Evolutionary conservation across 2,888 invertebrate genomes (phyloP).

Genomic region (Pseudococcus viburni): DNA sequence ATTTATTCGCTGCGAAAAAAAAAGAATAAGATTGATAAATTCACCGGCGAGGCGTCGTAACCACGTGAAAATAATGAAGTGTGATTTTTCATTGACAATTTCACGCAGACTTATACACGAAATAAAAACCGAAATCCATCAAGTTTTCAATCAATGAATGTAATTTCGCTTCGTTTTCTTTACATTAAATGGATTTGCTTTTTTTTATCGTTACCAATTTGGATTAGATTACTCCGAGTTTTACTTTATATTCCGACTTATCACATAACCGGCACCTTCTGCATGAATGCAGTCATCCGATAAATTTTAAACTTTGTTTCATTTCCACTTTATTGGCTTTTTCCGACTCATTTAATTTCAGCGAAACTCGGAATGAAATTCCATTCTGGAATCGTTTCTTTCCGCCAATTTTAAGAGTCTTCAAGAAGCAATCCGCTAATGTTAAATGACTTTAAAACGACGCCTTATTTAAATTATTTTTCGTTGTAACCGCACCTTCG

Average conservation of each 20-base stretch:
- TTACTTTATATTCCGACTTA: slow-evolving; percentile 60
- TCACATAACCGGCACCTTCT: slow-evolving; percentile 65
- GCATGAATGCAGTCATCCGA: slow-evolving; percentile 65
- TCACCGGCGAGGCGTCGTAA: neutral
- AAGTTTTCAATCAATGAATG: slow-evolving; percentile 57
- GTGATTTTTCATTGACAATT: slow-evolving; percentile 54
- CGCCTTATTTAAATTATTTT: slow-evolving; percentile 46
- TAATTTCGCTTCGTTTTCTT: slow-evolving; percentile 52
- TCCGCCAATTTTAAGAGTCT: slow-evolving; percentile 58
- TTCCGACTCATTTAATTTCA: slow-evolving; percentile 66
- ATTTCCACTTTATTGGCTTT: slow-evolving; percentile 67
- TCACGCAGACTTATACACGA: slow-evolving; percentile 46
- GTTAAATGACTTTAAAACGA: slow-evolving; percentile 57
- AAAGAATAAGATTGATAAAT: slow-evolving; percentile 13
- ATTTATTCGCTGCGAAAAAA: neutral
- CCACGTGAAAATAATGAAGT: slow-evolving; percentile 47
- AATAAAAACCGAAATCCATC: slow-evolving; percentile 52
- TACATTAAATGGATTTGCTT: slow-evolving; percentile 37
- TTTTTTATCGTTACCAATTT: slow-evolving; percentile 37
- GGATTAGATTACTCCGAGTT: slow-evolving; percentile 40
- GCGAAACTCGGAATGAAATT: slow-evolving; percentile 54
- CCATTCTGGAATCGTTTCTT: slow-evolving; percentile 60
- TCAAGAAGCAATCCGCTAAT: slow-evolving; percentile 56
- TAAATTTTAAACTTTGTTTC: slow-evolving; percentile 67
- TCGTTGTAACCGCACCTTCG: neutral